These are phyloP conservation scores for Lycaon pictus DNA, from an alignment of 2,113 vertebrate genomes.

Conservation along the genomic window DNA sequence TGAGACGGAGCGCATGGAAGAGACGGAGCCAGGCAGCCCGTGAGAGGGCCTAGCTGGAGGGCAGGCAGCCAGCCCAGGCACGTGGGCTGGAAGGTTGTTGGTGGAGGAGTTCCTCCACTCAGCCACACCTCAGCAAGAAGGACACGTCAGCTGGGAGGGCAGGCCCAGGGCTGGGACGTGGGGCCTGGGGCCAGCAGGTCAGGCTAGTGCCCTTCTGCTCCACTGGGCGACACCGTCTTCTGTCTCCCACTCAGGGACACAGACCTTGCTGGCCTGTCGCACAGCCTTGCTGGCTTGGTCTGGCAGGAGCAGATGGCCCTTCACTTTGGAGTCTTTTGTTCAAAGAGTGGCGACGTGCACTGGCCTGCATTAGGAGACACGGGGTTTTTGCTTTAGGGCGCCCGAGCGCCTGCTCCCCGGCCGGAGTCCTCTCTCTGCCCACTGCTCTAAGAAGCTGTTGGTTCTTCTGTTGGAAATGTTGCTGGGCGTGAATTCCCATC, in stretches of 20 bases:
- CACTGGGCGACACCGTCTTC: background rate
- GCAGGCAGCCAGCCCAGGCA: fast-evolving
- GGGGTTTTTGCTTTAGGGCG: background rate
- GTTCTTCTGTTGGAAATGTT: background rate
- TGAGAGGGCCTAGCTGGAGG: background rate
- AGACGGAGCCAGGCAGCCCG: background rate
- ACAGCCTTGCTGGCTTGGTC: background rate
- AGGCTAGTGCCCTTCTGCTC: background rate
- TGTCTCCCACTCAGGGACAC: background rate
- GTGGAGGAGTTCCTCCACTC: background rate
- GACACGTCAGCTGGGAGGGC: background rate
- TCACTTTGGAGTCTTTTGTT: constrained; percentile 58
- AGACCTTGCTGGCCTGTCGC: constrained; percentile 37
- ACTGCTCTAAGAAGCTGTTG: background rate
- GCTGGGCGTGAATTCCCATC: background rate
- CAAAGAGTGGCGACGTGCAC: background rate
- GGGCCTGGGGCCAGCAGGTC: no score
- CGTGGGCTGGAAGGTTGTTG: background rate
- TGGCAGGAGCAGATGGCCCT: constrained; percentile 82
- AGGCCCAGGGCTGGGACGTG: fast-evolving
- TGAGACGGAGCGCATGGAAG: background rate
- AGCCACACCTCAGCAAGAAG: background rate
- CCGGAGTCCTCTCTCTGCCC: background rate
- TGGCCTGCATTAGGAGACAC: fast-evolving
- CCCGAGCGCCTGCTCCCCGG: background rate